Conservation (phyloP, 2,888 invertebrate genomes). For the Stenchaetothrips biformis region DNA sequence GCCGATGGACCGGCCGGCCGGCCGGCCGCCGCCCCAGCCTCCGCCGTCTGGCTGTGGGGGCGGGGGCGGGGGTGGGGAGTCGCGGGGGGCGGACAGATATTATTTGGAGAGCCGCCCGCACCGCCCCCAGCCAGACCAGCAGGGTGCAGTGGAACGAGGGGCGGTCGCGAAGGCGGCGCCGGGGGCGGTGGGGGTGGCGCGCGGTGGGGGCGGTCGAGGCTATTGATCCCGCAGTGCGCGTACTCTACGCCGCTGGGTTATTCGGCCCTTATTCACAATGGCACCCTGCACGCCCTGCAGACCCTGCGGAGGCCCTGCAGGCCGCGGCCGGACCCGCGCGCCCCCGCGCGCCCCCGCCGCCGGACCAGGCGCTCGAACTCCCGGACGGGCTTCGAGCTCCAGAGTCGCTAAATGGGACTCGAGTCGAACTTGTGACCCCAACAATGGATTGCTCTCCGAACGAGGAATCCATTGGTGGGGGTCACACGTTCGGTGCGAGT, state of each 20-base stretch:
- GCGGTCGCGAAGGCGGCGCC: not conserved
- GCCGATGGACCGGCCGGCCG: not conserved
- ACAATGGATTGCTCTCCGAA: no score
- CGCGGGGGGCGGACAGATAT: not conserved
- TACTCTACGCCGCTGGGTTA: not conserved
- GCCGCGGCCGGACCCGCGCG: not conserved
- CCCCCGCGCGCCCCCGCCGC: not conserved
- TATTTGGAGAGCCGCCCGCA: not conserved
- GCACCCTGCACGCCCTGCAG: not conserved
- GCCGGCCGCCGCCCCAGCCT: not conserved
- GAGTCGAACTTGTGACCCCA: no score
- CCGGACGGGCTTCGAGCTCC: no score
- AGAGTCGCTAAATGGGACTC: no score
- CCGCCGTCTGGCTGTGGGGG: not conserved
- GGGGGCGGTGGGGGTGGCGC: not conserved
- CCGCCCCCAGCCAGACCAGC: not conserved
- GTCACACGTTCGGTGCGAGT: no score
- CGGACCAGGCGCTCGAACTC: not conserved
- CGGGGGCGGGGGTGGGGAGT: not conserved
- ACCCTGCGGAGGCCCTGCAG: not conserved
- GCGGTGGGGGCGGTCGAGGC: not conserved
- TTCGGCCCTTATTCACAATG: constrained; percentile 19
- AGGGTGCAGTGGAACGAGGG: not conserved
- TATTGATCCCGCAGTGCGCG: constrained; percentile 4
- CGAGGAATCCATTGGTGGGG: no score